Base-by-base conservation (phyloP, 1,140 invertebrate species). In the Triops cancriformis region DNA sequence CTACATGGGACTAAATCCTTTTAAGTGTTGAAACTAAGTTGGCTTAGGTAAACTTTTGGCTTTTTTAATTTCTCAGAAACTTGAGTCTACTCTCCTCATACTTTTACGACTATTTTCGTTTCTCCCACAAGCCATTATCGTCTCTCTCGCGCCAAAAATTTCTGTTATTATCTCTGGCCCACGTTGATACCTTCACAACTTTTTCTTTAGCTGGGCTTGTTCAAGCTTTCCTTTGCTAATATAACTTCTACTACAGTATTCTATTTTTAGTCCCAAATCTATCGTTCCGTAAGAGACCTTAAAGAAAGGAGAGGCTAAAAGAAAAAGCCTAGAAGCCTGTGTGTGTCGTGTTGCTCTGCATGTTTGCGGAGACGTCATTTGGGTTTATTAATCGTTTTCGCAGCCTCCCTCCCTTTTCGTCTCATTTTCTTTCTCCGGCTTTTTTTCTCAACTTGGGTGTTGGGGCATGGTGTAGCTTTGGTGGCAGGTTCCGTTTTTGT, bases 351-450 rank as follows among this genome's bases (percentile, higher is more conserved):
- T 64, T 64, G 14, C 51, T 18, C 18, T 64, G 51, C 51, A 64
- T 64, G 51, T 64, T 64, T 64, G 14, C 23, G 51, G 51, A 64
- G 51, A 64, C 51, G 51, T 64, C 51, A 51, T 51, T 64, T 64
- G 51, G 23, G 51, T 64, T 23, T 64, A 64, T 64, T 64, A 64
- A 64, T 64, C 51, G 51, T 64, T 64, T 64, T 64, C 10, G 14
- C 51, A 64, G 51, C 51, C 51, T 64, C 51, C 18, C 43, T 45
- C 5, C 23, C 51, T 64, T 64, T 37, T 37, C 31, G 31, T 37
- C 31, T 37, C 31, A n/a, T 37, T 37, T 37, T 37, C 31, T 37
- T 37, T 37, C 31, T 37, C 31, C 7, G 2, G 31, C 31, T 37
- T 37, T 37, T n/a, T 37, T 37, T 37, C 31, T 37, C 31, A 37